Evolutionary conservation across 2,113 vertebrate genomes (phyloP), one percentile per base, ranked within the genome.

Genomic region (Rutilus rutilus): DNA sequence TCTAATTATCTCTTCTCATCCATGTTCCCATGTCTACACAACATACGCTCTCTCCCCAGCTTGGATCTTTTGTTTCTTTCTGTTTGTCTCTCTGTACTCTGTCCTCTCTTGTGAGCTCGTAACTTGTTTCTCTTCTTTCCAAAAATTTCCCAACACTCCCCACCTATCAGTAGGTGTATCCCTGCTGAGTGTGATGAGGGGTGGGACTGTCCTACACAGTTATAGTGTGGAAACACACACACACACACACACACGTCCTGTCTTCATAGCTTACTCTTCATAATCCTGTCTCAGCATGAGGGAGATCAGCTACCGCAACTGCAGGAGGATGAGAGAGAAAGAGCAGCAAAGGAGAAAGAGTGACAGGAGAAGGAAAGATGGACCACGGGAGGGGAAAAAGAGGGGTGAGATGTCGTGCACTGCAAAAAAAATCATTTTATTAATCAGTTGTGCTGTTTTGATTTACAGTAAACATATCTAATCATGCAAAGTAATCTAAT

Each of bases 271-370:
- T 75, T 81, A 89, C 78, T 71, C 85, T 86, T 76, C 73, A 86
- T 85, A 87, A 87, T 89, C 83, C 83, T 27, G 85, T 59, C 83
- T 84, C 83, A 87, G 83, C 86, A 85, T 89, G 88, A 83, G 79
- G 82, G 76, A 79, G 83, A 75, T 71, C 83, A 87, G 86, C 83
- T 73, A 57, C 73, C 74, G 59, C 73, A 86, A 84, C 88, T 83
- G 90, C 88, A 85, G 88, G 74, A 88, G 42, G 62, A 64, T 77
- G 74, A 64, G 47, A 52, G 33, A 71, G 76, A 57, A 17, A 82
- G 45, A 86, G n/a, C 33, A 19, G 45, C 30, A 64, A 62, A 75
- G 27, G 83, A 85, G 59, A 81, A 73, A 45, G 14, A 65, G 27
- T 65, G 71, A 47, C 21, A 81, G 21, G 47, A 25, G 30, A 62